Base-by-base conservation (phyloP, 1,140 invertebrate genomes). In the Zaprionus africanus region DNA sequence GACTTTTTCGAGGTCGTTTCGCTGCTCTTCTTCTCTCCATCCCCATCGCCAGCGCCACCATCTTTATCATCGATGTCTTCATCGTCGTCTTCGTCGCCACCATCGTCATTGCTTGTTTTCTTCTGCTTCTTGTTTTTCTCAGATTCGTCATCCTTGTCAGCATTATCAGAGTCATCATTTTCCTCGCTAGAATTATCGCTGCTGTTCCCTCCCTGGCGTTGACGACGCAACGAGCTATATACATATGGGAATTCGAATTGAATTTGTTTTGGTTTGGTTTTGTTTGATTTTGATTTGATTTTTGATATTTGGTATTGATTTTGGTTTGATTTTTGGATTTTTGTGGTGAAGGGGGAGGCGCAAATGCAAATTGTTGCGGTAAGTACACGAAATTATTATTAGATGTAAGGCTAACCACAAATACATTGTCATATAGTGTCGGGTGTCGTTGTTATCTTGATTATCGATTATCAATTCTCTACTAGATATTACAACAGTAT, bases 211-310 rank as follows among this genome's bases (percentile, higher is more conserved):
- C 76, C 87, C 72, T 86, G 77, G 73, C 87, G 86, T 78, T 92
- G 87, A 53, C 91, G 91, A 15, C 91, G 80, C 76, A 92, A 91
- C 81, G 91, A 92, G 91, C 91, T 92, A 88, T 71, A 80, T 74
- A 80, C 85, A 73, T 68, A 34, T 11, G 31, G 59, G 63, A 65
- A 85, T 81, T 78, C 85, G 86, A 77, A 86, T 85, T 76, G 60
- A 65, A 63, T 62, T 53, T 59, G 54, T 65, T 65, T 22, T 22
- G 13, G 26, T 56, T 31, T 76, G 31, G 31, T 34, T 34, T 34
- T 11, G 31, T 34, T 34, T 34, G 9, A 46, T 43, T 79, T 72
- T 73, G 78, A 77, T 80, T 82, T 75, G 24, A 46, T 43, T 63
- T 49, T 41, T 41, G 38, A n/a, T 41, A 41, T 41, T 26, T 72